Percentiles rank a stretch among this genome's conserved stretches.
Conservation (phyloP, 2,113 vertebrate species). For the Ceyx melanurus region DNA sequence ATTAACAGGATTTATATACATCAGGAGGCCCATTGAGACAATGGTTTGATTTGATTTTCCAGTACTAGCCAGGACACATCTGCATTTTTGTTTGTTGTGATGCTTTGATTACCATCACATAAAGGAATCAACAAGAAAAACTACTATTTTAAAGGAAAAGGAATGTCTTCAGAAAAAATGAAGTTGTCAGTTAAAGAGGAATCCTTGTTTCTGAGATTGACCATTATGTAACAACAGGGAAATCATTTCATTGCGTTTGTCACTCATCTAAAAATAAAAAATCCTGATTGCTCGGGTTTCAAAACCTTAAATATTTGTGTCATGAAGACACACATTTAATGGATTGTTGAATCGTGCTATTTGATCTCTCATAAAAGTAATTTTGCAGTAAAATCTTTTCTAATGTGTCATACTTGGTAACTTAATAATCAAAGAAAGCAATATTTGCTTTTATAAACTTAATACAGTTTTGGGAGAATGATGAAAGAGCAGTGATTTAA, state of each 20-base stretch:
- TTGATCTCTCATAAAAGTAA: not conserved
- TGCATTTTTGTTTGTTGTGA: not conserved
- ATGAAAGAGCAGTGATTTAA: conserved; percentile 45
- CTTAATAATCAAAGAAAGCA: conserved; percentile 36
- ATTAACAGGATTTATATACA: not conserved
- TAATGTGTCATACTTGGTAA: not conserved
- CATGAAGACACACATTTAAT: not conserved
- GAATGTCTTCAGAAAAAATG: not conserved
- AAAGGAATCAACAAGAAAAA: not conserved
- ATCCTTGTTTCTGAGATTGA: not conserved
- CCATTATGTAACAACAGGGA: not conserved
- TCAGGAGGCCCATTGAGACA: not conserved
- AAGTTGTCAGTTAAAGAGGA: not conserved
- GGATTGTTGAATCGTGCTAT: not conserved
- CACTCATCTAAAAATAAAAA: not conserved
- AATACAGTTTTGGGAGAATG: not conserved
- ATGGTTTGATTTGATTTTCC: not conserved
- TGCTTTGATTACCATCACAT: not conserved
- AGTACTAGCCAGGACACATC: not conserved
- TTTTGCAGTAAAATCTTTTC: not conserved
- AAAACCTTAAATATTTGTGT: not conserved
- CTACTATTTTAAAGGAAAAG: not conserved
- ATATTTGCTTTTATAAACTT: not conserved
- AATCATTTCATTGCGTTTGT: not conserved
- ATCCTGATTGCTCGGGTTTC: not conserved